A percentile compares a stretch with the other conserved stretches of the same genome.
Conservation (phyloP, 2,113 vertebrate species). For the Craseonycteris thonglongyai region DNA sequence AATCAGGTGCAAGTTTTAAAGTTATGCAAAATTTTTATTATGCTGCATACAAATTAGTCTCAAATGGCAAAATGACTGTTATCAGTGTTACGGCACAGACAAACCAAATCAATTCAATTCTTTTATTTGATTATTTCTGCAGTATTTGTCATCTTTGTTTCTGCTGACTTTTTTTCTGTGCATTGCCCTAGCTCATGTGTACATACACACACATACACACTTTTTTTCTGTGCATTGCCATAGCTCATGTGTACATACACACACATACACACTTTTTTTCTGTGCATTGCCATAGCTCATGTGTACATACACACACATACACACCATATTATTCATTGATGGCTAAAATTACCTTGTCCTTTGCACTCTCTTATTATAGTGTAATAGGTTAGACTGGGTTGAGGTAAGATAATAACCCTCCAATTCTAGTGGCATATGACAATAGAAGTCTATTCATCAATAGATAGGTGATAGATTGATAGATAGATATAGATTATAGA, state of each 20-base stretch:
- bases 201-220: no score
- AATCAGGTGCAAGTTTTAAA: slow-evolving; percentile 55
- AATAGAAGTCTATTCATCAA: background rate
- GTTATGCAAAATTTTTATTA: slow-evolving; percentile 42
- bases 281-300: background rate
- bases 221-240: background rate
- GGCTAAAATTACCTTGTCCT: background rate
- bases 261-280: no score
- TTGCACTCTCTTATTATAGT: background rate
- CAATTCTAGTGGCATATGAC: background rate
- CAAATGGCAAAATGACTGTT: slow-evolving; percentile 5
- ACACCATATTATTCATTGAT: background rate
- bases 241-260: background rate
- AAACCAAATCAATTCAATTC: background rate
- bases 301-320: background rate
- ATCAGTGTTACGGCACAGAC: background rate
- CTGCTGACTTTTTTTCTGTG: background rate
- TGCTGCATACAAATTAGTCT: slow-evolving; percentile 37
- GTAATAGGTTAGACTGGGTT: background rate
- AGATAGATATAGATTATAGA: background rate
- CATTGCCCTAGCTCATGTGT: background rate
- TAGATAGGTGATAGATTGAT: background rate
- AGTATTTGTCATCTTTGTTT: background rate
- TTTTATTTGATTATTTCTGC: background rate
- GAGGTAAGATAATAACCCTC: background rate